Evolutionary conservation across 2,797 vertebrate species (phyloP).

Genomic region (Chanos chanos): DNA sequence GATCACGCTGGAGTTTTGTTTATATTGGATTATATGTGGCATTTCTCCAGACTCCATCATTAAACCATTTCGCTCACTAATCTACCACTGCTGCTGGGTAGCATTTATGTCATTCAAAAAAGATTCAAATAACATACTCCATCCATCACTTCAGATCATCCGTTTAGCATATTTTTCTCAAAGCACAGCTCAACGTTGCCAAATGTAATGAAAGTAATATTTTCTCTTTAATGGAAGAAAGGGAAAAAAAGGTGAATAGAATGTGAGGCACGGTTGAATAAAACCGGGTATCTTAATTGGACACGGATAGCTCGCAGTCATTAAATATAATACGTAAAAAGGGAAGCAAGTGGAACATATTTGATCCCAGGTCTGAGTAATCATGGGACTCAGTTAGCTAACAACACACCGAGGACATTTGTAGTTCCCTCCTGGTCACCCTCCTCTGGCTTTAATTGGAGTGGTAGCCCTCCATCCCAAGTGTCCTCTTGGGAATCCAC

Average conservation of each 20-base stretch:
- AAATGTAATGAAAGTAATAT: constrained; percentile 53
- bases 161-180: constrained; percentile 48
- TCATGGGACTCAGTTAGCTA: too few species aligned
- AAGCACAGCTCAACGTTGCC: constrained; percentile 44
- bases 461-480: constrained; percentile 3
- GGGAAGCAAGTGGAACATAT: too few species aligned
- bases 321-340: too few species aligned
- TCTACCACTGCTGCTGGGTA: constrained; percentile 51
- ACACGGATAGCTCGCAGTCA: neutral
- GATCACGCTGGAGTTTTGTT: constrained; percentile 51
- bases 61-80: constrained; percentile 10
- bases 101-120: constrained; percentile 57
- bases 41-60: constrained; percentile 37
- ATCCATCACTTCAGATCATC: constrained; percentile 53
- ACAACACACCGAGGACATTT: too few species aligned
- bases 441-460: too few species aligned
- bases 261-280: neutral
- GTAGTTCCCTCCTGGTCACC: too few species aligned
- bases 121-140: constrained; percentile 29
- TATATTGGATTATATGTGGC: constrained; percentile 56
- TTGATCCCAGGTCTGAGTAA: too few species aligned
- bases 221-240: constrained; percentile 38
- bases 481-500: too few species aligned
- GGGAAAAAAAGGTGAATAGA: neutral
- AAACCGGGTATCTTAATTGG: neutral